Percentiles rank a stretch among this genome's conserved stretches.
Evolutionary conservation across 1,140 invertebrate species (phyloP).

Genomic region (Pogonus chalceus): DNA sequence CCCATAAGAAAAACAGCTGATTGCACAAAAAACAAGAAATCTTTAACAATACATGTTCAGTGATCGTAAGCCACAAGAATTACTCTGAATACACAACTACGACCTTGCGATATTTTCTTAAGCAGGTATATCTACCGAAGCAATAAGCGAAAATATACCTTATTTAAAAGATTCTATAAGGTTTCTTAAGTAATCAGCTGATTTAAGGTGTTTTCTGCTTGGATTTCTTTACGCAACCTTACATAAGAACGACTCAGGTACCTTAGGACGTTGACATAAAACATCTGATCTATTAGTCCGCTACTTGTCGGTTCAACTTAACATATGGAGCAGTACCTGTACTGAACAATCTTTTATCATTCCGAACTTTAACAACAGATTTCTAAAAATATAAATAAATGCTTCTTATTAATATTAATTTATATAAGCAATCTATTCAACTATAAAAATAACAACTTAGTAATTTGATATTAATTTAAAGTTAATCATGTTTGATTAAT

Average conservation of each 20-base stretch:
- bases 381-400: too few relatives aligned
- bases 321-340: too few relatives aligned
- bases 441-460: too few relatives aligned
- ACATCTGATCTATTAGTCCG: neutral
- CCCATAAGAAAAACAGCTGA: neutral
- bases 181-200: neutral
- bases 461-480: too few relatives aligned
- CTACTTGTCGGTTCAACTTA: neutral
- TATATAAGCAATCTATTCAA: too few relatives aligned
- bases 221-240: neutral
- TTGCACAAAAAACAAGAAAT: neutral
- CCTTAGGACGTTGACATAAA: neutral
- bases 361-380: too few relatives aligned
- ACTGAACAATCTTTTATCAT: too few relatives aligned
- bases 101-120: neutral
- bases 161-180: neutral
- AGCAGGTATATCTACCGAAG: neutral
- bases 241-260: neutral
- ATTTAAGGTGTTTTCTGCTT: neutral
- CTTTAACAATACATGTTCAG: neutral
- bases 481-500: too few relatives aligned
- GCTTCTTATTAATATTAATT: too few relatives aligned
- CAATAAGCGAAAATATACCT: neutral
- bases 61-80: slow-evolving; percentile 5
- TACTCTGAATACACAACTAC: neutral